Base-by-base conservation (phyloP, 2,888 invertebrate genomes). In the Celastrina argiolus region DNA sequence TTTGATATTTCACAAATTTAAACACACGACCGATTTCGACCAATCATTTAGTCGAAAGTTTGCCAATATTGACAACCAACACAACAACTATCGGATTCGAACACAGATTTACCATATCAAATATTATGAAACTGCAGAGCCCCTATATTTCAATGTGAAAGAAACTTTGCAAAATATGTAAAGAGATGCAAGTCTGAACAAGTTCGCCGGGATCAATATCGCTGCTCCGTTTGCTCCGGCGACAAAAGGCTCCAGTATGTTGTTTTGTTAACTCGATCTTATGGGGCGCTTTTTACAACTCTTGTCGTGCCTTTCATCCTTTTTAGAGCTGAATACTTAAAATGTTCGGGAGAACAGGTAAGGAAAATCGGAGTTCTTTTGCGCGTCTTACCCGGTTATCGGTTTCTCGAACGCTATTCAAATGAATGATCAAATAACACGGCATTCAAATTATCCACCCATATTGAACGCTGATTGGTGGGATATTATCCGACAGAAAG, bases 201-300 rank as follows among this genome's bases (percentile, higher is more conserved):
- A 76, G 76, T 78, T 77, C 68, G 56, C 67, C 16, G 66, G 68
- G 75, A 75, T 77, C 79, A 73, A 78, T 81, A 78, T 71, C 73
- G 66, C 58, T 61, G 66, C 67, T 66, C 67, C 68, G 65, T 72
- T 69, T 42, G 66, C 64, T 68, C 51, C 64, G 63, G 63, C 65
- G 67, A 67, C 69, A 68, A 69, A 68, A 69, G 69, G 63, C 63
- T 41, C 66, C 18, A 63, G 63, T 36, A 61, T 63, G 66, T 64
- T 69, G 69, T 71, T 68, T 64, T 71, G 71, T 73, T 70, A 68
- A 70, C 70, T 73, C 66, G 69, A 73, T 73, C 72, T 72, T 73
- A 73, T 74, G 67, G 69, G 66, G 70, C 68, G 69, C 68, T 67
- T 56, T 51, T 56, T 56, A 41, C 51, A 12, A 41, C 41, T n/a